Percentiles rank a stretch among this genome's conserved stretches.
Conservation (phyloP, 2,113 vertebrate species). For the Xerus inauris region DNA sequence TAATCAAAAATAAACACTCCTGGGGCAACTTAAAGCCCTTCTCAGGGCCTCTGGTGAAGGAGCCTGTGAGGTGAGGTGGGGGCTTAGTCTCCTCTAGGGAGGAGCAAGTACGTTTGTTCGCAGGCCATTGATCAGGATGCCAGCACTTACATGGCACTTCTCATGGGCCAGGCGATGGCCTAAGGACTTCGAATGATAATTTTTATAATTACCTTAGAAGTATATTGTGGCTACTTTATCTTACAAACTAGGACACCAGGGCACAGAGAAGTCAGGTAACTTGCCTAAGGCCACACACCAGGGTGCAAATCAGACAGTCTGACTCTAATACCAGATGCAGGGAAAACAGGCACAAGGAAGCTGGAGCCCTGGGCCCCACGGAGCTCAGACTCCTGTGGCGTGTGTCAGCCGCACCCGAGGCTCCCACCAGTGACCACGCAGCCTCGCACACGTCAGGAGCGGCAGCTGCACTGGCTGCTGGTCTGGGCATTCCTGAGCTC, state of each 20-base stretch:
- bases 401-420: fast-evolving
- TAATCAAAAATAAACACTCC: neutral
- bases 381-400: neutral
- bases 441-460: fast-evolving
- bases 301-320: neutral
- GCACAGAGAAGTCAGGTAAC: neutral
- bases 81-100: neutral
- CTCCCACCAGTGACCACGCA: fast-evolving
- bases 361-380: neutral
- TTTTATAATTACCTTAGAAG: neutral
- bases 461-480: neutral
- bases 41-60: too few relatives aligned
- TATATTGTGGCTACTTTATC: neutral
- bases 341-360: neutral
- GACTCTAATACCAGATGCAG: neutral
- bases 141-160: neutral
- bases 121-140: neutral
- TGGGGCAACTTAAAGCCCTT: neutral
- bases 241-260: neutral
- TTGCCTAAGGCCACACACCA: neutral
- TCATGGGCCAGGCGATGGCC: neutral
- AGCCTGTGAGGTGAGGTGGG: neutral
- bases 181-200: neutral
- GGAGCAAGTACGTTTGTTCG: neutral
- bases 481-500: neutral